A percentile compares a stretch with the other conserved stretches of the same genome.
phyloP scores from a whole-genome alignment of 2,888 invertebrate genomes.

The Cantharis lateralis region DNA sequence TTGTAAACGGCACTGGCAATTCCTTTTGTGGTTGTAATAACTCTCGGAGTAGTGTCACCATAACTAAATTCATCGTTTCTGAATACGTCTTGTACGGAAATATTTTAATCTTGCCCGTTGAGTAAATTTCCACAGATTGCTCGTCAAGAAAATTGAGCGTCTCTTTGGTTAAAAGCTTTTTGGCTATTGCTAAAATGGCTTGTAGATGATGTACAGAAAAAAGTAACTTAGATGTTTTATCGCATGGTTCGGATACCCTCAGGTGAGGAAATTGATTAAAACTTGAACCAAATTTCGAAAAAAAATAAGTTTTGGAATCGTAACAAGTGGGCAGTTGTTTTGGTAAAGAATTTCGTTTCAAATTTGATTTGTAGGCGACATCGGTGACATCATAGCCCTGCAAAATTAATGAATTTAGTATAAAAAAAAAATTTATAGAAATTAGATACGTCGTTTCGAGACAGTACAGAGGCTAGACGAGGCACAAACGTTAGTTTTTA shows the following conservation, averaged over 20 bases:
- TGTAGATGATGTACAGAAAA: slow-evolving; percentile 80
- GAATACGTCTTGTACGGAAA: slow-evolving; percentile 95
- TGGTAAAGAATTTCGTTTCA: slow-evolving; percentile 43
- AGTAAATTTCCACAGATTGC: slow-evolving; percentile 79
- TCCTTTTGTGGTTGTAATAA: slow-evolving; percentile 89
- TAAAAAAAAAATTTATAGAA: background rate
- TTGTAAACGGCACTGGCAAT: slow-evolving; percentile 86
- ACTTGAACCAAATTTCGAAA: slow-evolving; percentile 89
- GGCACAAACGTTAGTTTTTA: background rate
- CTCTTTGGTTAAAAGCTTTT: slow-evolving; percentile 85
- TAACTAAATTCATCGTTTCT: slow-evolving; percentile 90
- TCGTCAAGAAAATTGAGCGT: slow-evolving; percentile 77
- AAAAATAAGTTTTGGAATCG: slow-evolving; percentile 85
- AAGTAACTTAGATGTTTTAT: slow-evolving; percentile 65
- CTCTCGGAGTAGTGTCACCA: slow-evolving; percentile 90
- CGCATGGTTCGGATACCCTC: slow-evolving; percentile 74
- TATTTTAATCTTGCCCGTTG: slow-evolving; percentile 69
- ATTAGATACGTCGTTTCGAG: background rate
- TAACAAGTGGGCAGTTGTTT: slow-evolving; percentile 53
- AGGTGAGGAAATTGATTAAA: slow-evolving; percentile 89
- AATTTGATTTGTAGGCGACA: slow-evolving; percentile 43
- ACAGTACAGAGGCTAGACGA: background rate
- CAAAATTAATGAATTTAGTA: background rate
- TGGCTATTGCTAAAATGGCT: slow-evolving; percentile 78
- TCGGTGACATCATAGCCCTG: slow-evolving; percentile 49